These are phyloP conservation scores for Chiloscyllium plagiosum DNA, from an alignment of 2,113 vertebrate genomes.

Conservation along the genomic window DNA sequence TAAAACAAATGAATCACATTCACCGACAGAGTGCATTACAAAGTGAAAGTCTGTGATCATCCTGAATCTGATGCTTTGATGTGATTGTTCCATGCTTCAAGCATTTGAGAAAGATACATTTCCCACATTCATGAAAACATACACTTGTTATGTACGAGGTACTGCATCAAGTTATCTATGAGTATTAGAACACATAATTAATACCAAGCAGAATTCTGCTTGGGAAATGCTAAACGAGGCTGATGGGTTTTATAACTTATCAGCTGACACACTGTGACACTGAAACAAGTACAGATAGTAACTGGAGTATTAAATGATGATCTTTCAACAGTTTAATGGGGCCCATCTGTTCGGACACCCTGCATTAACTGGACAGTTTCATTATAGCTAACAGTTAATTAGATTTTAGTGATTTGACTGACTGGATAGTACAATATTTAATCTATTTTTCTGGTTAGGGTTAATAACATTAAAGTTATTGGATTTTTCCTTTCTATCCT, in stretches of 20 bases:
- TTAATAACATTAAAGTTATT: neutral
- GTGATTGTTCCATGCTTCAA: neutral
- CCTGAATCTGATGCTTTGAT: neutral
- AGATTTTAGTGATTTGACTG: conserved; percentile 14
- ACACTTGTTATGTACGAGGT: neutral
- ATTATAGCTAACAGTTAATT: neutral
- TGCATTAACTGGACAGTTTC: neutral
- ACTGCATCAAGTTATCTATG: neutral
- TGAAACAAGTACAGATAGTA: neutral
- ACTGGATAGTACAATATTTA: neutral
- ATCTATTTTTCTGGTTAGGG: neutral
- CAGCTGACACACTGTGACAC: neutral
- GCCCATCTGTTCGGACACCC: neutral
- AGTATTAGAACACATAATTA: neutral
- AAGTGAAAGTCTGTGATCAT: neutral
- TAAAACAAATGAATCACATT: neutral
- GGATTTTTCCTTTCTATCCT: neutral
- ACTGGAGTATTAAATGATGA: neutral
- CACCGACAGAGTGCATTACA: neutral
- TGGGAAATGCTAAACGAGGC: neutral
- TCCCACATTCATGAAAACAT: neutral
- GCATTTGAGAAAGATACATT: neutral
- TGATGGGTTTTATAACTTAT: neutral
- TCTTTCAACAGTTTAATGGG: neutral
- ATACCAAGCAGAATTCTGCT: neutral